Evolutionary conservation across 2,797 vertebrate species (phyloP).

Genomic region (Brachyrhaphis roseni): DNA sequence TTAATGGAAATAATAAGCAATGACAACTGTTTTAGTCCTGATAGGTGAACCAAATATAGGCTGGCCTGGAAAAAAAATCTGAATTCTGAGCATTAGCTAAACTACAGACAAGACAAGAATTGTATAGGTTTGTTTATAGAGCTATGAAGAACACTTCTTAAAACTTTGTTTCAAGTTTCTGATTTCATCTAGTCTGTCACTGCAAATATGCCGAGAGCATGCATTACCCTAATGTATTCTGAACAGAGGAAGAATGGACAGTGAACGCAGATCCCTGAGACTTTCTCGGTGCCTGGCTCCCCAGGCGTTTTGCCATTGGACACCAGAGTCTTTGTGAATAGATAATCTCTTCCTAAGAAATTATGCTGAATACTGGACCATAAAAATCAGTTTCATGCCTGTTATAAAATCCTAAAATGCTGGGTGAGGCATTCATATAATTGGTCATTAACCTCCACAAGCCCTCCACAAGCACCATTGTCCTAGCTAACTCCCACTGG

Average conservation of each 20-base stretch:
- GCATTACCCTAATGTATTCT: slow-evolving; percentile 69
- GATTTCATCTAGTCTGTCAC: not conserved
- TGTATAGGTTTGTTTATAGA: not conserved
- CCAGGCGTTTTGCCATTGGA: slow-evolving; percentile 60
- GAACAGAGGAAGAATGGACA: slow-evolving; percentile 49
- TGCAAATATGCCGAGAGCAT: not conserved
- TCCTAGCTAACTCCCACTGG: slow-evolving; percentile 75
- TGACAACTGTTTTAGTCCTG: slow-evolving; percentile 22
- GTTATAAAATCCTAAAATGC: slow-evolving; percentile 81
- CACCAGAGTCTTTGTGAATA: slow-evolving; percentile 71
- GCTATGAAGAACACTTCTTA: not conserved
- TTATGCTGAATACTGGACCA: slow-evolving; percentile 78
- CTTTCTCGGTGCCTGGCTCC: slow-evolving; percentile 65
- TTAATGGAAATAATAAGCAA: slow-evolving; percentile 22
- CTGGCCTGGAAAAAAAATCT: slow-evolving; percentile 24
- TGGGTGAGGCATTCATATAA: slow-evolving; percentile 79
- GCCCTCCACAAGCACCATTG: slow-evolving; percentile 72
- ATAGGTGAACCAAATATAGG: slow-evolving; percentile 25
- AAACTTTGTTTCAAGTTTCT: slow-evolving; percentile 4
- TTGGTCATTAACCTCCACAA: slow-evolving; percentile 81
- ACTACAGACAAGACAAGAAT: not conserved
- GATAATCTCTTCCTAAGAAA: slow-evolving; percentile 79
- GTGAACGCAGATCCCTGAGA: slow-evolving; percentile 61
- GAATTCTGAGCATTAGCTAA: slow-evolving; percentile 1
- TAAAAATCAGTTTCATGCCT: slow-evolving; percentile 79